phyloP scores from a whole-genome alignment of 2,888 invertebrate genomes.

The Tetragonisca angustula region DNA sequence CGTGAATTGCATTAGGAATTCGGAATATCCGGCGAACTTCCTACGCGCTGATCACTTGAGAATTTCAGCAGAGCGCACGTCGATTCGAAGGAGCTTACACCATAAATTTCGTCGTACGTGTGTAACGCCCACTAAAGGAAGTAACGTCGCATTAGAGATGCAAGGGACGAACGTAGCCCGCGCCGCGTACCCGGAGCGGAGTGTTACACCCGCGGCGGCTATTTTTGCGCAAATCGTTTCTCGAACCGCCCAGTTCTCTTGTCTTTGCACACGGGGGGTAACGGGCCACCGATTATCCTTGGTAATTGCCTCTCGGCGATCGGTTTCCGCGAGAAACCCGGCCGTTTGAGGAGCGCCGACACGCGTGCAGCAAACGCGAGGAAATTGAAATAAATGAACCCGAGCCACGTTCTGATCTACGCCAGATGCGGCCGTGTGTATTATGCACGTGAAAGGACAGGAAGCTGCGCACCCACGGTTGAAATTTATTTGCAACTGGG shows the following conservation, averaged over 20 bases:
- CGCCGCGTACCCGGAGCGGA: background rate
- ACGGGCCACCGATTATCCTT: background rate
- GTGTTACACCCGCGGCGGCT: background rate
- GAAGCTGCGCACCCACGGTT: background rate
- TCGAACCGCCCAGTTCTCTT: background rate
- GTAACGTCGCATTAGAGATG: slow-evolving; percentile 67
- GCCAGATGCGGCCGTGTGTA: background rate
- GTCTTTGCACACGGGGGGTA: background rate
- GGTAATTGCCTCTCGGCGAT: background rate
- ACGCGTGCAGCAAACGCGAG: background rate
- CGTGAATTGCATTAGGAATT: slow-evolving; percentile 75
- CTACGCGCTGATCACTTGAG: slow-evolving; percentile 74
- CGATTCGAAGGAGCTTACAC: slow-evolving; percentile 74
- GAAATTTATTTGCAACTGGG: background rate
- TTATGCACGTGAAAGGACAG: background rate
- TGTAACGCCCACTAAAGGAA: slow-evolving; percentile 62
- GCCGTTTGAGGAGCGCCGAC: background rate
- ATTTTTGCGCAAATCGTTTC: slow-evolving; percentile 15
- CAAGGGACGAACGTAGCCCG: slow-evolving; percentile 51
- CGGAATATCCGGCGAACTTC: slow-evolving; percentile 74
- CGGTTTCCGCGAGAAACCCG: background rate
- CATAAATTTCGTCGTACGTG: slow-evolving; percentile 71
- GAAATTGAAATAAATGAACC: background rate
- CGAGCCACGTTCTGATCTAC: background rate
- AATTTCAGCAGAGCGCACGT: slow-evolving; percentile 74